Base-by-base conservation (phyloP, 2,797 vertebrate genomes). In the Sebastes wilsoni region DNA sequence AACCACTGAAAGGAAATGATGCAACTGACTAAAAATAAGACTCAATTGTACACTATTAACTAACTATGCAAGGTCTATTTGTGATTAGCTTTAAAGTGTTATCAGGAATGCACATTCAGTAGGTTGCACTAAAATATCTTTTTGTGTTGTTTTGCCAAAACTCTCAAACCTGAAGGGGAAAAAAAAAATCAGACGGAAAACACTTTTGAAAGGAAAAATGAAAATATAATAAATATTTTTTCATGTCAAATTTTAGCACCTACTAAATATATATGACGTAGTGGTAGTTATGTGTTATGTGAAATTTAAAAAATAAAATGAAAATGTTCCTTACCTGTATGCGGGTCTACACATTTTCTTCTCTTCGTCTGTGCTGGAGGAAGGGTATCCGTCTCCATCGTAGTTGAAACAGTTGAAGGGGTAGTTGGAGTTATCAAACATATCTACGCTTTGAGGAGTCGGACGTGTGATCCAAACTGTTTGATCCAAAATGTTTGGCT, bases 361-460 rank as follows among this genome's bases (percentile, higher is more conserved):
- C 75, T 98, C 97, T 27, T 98, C 96, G 0, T 99, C 97, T 0
- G 97, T 96, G 87, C 97, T 97, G 83, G 97, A 97, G 11, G 97
- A 95, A 6, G 98, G 98, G 80, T 97, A 98, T 77, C 97, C 98
- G 18, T 99, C 98, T 12, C 97, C 97, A 74, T 99, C 97, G n/a
- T 99, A 97, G 91, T 98, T 98, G 81, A 99, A 99, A 78, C 99
- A 99, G 93, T 99, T 99, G 80, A 99, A 99, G 73, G 99, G 98
- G 80, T 99, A 99, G 90, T 99, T 96, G 1, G 98, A 96, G 92
- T 97, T 97, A 89, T 99, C 98, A 86, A 99, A 99, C 99, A 99
- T 99, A 4, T 82, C 95, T 86, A 73, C 10, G 64, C 81, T 88
- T 86, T 34, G 75, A 85, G 67, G 78, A 23, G 28, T 82, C 38